phyloP scores from a whole-genome alignment of 37 sponge, comb jelly and placozoan species.

The Chondrilla cf. caribensis region DNA sequence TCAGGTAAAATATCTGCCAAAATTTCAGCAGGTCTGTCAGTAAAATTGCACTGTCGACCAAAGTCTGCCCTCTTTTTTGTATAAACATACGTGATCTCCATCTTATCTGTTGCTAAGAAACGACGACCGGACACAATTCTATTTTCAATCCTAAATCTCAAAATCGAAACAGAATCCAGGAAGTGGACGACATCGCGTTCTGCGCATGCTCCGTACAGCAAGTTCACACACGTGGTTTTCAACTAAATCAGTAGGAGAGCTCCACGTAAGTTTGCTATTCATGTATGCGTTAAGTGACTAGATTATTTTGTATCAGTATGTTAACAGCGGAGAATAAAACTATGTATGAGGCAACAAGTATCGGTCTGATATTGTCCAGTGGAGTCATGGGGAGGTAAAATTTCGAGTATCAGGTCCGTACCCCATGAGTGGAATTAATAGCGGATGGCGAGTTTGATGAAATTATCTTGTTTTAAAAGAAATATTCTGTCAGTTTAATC shows the following conservation, averaged over 20 bases:
- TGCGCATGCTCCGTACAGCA: conserved; percentile 19
- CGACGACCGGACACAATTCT: neutral
- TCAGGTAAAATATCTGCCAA: conserved; percentile 73
- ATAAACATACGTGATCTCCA: conserved; percentile 98
- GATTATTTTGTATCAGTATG: no score
- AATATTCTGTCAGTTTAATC: no score
- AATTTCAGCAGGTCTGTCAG: conserved; percentile 75
- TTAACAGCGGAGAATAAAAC: no score
- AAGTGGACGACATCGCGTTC: no score
- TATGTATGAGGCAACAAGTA: no score
- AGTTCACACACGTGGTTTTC: conserved; percentile 8
- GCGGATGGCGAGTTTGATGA: no score
- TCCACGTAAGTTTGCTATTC: neutral
- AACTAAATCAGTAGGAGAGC: neutral
- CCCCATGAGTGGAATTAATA: no score
- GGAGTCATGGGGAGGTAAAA: no score
- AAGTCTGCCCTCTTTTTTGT: conserved; percentile 93
- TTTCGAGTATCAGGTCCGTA: no score
- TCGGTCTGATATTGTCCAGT: no score
- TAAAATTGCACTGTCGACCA: conserved; percentile 95
- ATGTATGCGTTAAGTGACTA: neutral
- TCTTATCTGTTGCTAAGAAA: conserved; percentile 20
- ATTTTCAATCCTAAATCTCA: neutral
- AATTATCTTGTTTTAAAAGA: no score
- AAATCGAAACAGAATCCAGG: neutral